Evolutionary conservation across 2,113 vertebrate genomes (phyloP).

Genomic region (Malurus alboscapulatus): DNA sequence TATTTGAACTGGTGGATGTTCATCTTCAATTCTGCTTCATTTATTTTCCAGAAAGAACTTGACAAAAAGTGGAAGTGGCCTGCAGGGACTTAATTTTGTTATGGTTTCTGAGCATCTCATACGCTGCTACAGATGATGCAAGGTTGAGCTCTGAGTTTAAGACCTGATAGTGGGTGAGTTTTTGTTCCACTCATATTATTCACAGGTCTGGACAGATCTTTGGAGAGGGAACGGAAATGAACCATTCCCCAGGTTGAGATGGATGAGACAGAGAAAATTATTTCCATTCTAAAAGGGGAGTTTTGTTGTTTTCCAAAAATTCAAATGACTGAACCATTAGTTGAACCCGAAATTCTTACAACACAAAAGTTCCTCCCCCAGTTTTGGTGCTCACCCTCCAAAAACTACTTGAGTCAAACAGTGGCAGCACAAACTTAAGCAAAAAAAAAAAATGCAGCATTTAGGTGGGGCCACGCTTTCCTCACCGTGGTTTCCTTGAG

Average conservation of each 20-base stretch:
- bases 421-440: neutral
- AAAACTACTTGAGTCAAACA: neutral
- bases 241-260: neutral
- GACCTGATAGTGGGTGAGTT: neutral
- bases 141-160: neutral
- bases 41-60: neutral
- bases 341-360: neutral
- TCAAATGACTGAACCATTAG: neutral
- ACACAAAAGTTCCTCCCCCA: neutral
- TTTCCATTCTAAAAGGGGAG: neutral
- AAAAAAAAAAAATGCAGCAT: neutral
- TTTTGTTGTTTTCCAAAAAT: neutral
- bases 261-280: neutral
- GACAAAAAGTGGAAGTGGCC: neutral
- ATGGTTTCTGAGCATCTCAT: neutral
- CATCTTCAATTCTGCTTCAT: neutral
- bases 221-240: neutral
- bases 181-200: neutral
- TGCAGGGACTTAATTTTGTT: neutral
- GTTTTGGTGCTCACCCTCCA: neutral
- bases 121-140: neutral
- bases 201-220: neutral
- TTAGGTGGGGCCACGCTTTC: constrained; percentile 23
- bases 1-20: neutral
- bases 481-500: neutral